Evolutionary conservation across 2,888 invertebrate genomes (phyloP).

Genomic region (Nomada ferruginata): DNA sequence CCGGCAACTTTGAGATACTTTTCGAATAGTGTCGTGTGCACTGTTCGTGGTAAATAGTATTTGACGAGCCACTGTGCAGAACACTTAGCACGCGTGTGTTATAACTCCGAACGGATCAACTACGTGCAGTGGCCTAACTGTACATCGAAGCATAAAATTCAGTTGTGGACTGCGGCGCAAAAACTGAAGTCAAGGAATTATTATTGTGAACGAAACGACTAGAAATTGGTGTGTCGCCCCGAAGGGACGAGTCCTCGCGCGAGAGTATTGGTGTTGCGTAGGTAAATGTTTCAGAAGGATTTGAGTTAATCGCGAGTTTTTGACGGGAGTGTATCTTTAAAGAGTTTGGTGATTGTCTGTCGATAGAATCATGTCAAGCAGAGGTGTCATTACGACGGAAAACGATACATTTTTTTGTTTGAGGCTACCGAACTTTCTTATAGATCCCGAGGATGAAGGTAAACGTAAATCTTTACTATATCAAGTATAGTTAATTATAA

Average conservation of each 20-base stretch:
- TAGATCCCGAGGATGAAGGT: slow-evolving; percentile 79
- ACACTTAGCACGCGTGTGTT: slow-evolving; percentile 42
- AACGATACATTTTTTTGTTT: slow-evolving; percentile 75
- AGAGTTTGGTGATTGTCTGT: neutral
- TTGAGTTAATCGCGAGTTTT: neutral
- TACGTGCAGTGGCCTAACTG: slow-evolving; percentile 1
- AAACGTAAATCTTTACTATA: slow-evolving; percentile 30
- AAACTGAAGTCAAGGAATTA: neutral
- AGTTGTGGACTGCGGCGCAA: slow-evolving; percentile 20
- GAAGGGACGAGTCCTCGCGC: neutral
- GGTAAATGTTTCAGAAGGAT: neutral
- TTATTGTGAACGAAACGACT: neutral
- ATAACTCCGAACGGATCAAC: slow-evolving; percentile 2
- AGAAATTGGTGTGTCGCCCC: neutral
- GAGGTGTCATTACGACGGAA: slow-evolving; percentile 77
- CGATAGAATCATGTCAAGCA: slow-evolving; percentile 77
- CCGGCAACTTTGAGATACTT: no score
- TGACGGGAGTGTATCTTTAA: slow-evolving; percentile 12
- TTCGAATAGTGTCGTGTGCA: neutral
- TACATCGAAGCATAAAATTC: slow-evolving; percentile 17
- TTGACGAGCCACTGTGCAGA: slow-evolving; percentile 12
- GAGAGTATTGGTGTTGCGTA: neutral
- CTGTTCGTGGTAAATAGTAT: neutral
- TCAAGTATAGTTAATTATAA: neutral
- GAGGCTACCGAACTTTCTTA: slow-evolving; percentile 74